Evolutionary conservation across 2,797 vertebrate genomes (phyloP), one percentile per base, ranked within the genome.

Genomic region (Erethizon dorsatum): DNA sequence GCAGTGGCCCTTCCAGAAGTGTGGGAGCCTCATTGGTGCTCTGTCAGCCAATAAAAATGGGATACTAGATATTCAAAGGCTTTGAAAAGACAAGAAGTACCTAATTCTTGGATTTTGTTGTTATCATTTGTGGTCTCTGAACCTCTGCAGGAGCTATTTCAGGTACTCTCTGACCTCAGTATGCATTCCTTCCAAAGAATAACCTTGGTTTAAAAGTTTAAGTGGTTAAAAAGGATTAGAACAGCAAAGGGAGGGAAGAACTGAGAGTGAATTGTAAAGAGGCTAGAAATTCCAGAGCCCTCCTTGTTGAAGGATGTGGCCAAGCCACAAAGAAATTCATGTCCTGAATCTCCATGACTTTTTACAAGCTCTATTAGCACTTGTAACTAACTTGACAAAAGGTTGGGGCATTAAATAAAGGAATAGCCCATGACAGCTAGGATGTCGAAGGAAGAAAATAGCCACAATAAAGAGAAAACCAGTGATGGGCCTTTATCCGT

Each of bases 21-120:
- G 8, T 77, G 75, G 83, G 65, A 79, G 20, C 82, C 57, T 80
- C 92, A 56, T 84, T 85, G 47, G 31, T 61, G 75, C 75, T 90
- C 69, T 65, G 24, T 22, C 52, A 94, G 90, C 86, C 54, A 82
- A 37, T 88, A 52, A 90, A 92, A 95, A 57, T 59, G 83, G 20
- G 22, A 33, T 63, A 15, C 75, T 85, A 89, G 63, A 78, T 73
- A 47, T 85, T 59, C n/a, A 67, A 37, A 45, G n/a, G 2, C 63
- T 63, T 75, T 56, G 75, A 78, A 96, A 87, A 93, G 65, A 79
- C 45, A 73, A 57, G 78, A 75, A 47, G 17, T 26, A 4, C 18
- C 3, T 33, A 45, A 90, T 84, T 63, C 77, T 77, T 45, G 3
- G 17, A 56, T 24, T 67, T 54, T 57, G 10, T 88, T 92, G 24